These are phyloP conservation scores for Papilio polyxenes DNA, from an alignment of 1,140 invertebrate species.

Conservation along the genomic window DNA sequence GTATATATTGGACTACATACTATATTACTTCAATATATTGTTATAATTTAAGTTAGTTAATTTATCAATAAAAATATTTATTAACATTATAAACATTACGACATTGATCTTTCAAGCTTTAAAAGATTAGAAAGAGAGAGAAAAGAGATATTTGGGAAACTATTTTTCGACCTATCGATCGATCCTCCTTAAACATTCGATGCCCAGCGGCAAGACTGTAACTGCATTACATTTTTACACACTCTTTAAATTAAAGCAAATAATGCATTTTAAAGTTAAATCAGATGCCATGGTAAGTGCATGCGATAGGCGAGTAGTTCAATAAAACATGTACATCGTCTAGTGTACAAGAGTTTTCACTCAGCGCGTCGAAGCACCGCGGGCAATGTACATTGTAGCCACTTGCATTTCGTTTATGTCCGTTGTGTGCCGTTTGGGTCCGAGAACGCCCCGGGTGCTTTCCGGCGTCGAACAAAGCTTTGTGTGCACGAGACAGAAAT, in stretches of 20 bases:
- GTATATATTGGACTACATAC: too few relatives aligned
- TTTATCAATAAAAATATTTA: too few relatives aligned
- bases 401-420: constrained; percentile 25
- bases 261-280: neutral
- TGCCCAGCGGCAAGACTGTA: neutral
- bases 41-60: too few relatives aligned
- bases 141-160: too few relatives aligned
- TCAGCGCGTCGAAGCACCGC: constrained; percentile 28
- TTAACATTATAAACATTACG: too few relatives aligned
- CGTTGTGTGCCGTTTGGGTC: constrained; percentile 34
- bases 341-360: constrained; percentile 37
- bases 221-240: neutral
- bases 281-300: constrained; percentile 7
- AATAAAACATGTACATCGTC: constrained; percentile 6
- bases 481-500: constrained; percentile 28
- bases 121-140: too few relatives aligned
- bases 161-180: neutral
- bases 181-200: neutral
- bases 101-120: neutral
- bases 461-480: constrained; percentile 34
- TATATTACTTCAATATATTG: too few relatives aligned
- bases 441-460: constrained; percentile 15
- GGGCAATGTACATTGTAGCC: constrained; percentile 29
- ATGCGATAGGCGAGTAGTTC: constrained; percentile 7
- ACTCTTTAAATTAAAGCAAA: neutral